Evolutionary conservation across 2,797 vertebrate species (phyloP).

Genomic region (Emydoidea blandingii): DNA sequence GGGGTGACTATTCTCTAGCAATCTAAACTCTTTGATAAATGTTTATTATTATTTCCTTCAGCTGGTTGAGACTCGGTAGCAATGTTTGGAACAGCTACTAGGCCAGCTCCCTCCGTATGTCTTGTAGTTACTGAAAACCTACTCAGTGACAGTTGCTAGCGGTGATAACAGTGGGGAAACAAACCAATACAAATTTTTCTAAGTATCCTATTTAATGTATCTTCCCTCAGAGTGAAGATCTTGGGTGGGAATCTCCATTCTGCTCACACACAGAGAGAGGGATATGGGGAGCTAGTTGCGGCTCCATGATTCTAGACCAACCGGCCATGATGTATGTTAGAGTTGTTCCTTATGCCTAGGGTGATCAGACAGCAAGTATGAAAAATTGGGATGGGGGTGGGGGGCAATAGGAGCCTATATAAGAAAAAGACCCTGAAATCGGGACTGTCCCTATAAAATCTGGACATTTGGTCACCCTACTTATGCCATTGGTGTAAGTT

Average conservation of each 20-base stretch:
- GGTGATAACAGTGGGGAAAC: slow-evolving; percentile 7
- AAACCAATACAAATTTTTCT: not conserved
- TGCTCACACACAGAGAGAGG: not conserved
- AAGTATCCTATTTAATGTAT: not conserved
- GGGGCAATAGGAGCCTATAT: no score
- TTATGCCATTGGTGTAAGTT: not conserved
- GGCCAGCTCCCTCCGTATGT: not conserved
- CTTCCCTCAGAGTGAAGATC: not conserved
- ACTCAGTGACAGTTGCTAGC: not conserved
- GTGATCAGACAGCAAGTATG: no score
- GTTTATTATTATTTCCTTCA: slow-evolving; percentile 50
- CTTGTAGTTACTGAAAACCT: slow-evolving; percentile 50
- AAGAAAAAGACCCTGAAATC: no score
- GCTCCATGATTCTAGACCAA: not conserved
- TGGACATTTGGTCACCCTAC: no score
- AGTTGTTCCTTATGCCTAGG: not conserved
- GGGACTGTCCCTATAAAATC: no score
- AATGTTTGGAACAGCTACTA: slow-evolving; percentile 22
- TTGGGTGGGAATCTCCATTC: not conserved
- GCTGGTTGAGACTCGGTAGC: not conserved
- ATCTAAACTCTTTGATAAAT: slow-evolving; percentile 58
- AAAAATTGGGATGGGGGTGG: no score
- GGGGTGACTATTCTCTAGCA: slow-evolving; percentile 13
- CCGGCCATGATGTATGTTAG: not conserved
- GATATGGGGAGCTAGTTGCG: not conserved